A percentile compares a stretch with the other conserved stretches of the same genome.
Conservation (phyloP, 2,797 vertebrate genomes). For the Sebastes flavidus region DNA sequence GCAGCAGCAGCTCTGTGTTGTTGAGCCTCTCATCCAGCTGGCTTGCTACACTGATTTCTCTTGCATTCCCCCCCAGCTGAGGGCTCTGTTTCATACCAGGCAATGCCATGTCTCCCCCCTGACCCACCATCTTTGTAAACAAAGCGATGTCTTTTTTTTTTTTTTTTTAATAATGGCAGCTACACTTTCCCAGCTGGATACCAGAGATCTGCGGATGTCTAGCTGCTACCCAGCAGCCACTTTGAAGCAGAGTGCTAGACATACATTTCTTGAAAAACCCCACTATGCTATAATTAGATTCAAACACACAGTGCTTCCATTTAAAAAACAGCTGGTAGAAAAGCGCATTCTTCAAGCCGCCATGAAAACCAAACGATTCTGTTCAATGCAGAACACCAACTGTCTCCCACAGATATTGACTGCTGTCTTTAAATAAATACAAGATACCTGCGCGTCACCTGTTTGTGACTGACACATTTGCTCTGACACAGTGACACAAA, state of each 20-base stretch:
- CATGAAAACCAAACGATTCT: conserved; percentile 69
- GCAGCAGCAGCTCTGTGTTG: conserved; percentile 77
- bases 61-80: conserved; percentile 52
- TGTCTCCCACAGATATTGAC: conserved; percentile 27
- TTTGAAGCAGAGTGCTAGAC: conserved; percentile 33
- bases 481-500: conserved; percentile 14
- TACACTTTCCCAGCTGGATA: conserved; percentile 28
- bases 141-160: conserved; percentile 22
- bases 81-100: conserved; percentile 59
- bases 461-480: conserved; percentile 25
- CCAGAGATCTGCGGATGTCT: conserved; percentile 22
- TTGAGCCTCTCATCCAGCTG: conserved; percentile 65
- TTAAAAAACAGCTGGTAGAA: conserved; percentile 79
- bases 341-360: conserved; percentile 71
- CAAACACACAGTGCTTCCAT: conserved; percentile 69
- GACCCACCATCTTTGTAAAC: conserved; percentile 47
- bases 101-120: conserved; percentile 35
- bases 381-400: conserved; percentile 38
- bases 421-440: conserved; percentile 46
- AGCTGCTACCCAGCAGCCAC: conserved; percentile 14
- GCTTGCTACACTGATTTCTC: conserved; percentile 51
- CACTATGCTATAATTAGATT: conserved; percentile 79
- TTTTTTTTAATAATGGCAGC: conserved; percentile 35
- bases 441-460: conserved; percentile 13
- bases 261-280: conserved; percentile 52